These are phyloP conservation scores for Pseudococcus viburni DNA, from an alignment of 2,888 invertebrate species.

Conservation along the genomic window DNA sequence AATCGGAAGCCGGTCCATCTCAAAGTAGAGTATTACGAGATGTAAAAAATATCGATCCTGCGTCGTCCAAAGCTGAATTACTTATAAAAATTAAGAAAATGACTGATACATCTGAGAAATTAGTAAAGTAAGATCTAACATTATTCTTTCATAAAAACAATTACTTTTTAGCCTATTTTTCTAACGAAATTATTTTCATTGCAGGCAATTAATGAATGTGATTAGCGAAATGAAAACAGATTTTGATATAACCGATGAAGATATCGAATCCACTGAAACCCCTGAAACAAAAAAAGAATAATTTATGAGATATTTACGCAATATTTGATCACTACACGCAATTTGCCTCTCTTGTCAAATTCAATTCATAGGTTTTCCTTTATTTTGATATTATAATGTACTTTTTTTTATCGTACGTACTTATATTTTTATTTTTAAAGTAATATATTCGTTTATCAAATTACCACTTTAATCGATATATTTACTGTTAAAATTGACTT, in stretches of 20 bases:
- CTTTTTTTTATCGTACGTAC: neutral
- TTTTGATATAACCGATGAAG: conserved; percentile 6
- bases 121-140: conserved; percentile 47
- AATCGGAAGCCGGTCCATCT: neutral
- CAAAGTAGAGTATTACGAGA: neutral
- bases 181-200: neutral
- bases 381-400: conserved; percentile 45
- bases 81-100: conserved; percentile 19
- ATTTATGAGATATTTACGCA: neutral
- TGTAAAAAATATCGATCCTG: neutral
- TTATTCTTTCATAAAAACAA: neutral
- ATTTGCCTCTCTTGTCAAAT: conserved; percentile 21
- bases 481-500: conserved; percentile 14
- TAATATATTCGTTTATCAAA: conserved; percentile 18
- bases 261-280: neutral
- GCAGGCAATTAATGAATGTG: conserved; percentile 53
- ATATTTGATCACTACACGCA: neutral
- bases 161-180: neutral
- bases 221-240: conserved; percentile 52
- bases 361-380: conserved; percentile 29
- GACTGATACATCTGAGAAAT: conserved; percentile 48
- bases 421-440: conserved; percentile 20
- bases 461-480: conserved; percentile 36
- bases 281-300: neutral
- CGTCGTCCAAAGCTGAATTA: conserved; percentile 17